Percentiles rank a stretch among this genome's conserved stretches.
phyloP scores from a whole-genome alignment of 2,113 vertebrate genomes.

The Aspidoscelis tigris region DNA sequence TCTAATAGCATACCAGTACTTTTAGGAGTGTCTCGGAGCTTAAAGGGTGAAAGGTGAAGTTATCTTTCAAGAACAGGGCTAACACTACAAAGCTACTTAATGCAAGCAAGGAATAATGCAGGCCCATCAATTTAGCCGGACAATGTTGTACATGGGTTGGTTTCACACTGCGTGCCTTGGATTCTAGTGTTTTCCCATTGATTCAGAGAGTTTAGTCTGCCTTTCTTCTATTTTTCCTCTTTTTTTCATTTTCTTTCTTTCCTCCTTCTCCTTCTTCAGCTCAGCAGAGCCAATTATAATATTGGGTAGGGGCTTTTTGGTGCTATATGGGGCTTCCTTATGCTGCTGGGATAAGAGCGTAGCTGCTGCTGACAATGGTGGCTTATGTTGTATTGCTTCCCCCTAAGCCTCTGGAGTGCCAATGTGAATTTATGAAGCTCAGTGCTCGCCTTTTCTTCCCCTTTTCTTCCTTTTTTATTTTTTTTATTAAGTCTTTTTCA shows the following conservation, averaged over 20 bases:
- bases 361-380: conserved; percentile 10
- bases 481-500: background rate
- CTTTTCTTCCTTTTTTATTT: fast-evolving
- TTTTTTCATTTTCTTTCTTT: background rate
- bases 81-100: conserved; percentile 62
- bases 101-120: conserved; percentile 55
- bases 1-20: conserved; percentile 59
- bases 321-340: conserved; percentile 12
- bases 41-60: conserved; percentile 66
- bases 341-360: background rate
- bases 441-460: fast-evolving
- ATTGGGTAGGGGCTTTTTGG: background rate
- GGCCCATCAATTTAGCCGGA: conserved; percentile 48
- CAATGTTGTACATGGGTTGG: conserved; percentile 53
- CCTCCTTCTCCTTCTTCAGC: background rate
- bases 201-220: conserved; percentile 26
- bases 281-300: background rate
- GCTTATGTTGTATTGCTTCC: background rate
- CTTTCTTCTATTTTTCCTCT: no score
- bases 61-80: conserved; percentile 68
- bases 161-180: conserved; percentile 44
- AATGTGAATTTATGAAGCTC: fast-evolving
- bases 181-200: conserved; percentile 46
- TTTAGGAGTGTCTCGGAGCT: conserved; percentile 64
- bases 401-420: background rate